These are phyloP conservation scores for Sapajus apella DNA, from an alignment of 2,113 vertebrate genomes.

Conservation along the genomic window DNA sequence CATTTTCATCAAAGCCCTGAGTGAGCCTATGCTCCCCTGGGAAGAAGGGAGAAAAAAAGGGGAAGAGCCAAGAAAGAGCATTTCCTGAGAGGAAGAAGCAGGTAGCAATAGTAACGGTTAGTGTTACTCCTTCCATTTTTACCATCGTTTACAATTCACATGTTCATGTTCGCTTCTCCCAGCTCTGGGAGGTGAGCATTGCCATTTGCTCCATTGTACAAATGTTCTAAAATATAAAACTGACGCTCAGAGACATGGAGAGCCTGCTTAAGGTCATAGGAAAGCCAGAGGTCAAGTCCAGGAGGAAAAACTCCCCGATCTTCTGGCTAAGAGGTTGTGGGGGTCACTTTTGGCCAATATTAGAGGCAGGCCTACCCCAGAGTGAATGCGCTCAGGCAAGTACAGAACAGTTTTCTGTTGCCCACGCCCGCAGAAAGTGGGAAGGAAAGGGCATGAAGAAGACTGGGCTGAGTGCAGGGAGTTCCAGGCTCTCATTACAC, in stretches of 20 bases:
- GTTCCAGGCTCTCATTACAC: not conserved
- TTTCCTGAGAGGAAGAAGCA: not conserved
- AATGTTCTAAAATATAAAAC: not conserved
- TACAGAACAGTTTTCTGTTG: not conserved
- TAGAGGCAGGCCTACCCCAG: not conserved
- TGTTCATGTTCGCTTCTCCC: not conserved
- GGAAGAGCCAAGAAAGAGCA: not conserved
- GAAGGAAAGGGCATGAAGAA: not conserved
- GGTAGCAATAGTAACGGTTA: not conserved
- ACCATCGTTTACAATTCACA: not conserved
- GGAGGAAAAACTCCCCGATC: not conserved
- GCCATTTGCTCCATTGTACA: not conserved
- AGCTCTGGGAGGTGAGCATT: not conserved
- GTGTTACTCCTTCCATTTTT: not conserved
- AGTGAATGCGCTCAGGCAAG: not conserved
- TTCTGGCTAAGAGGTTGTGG: not conserved
- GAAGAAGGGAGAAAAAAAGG: not conserved
- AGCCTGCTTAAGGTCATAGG: not conserved
- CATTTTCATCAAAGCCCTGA: constrained; percentile 67
- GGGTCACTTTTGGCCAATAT: not conserved
- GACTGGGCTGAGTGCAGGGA: not conserved
- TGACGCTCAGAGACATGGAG: not conserved
- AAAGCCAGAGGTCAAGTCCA: not conserved
- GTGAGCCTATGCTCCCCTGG: constrained; percentile 44
- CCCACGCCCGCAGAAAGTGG: not conserved